These are phyloP conservation scores for Pantala flavescens DNA, from an alignment of 1,140 invertebrate species.

Conservation along the genomic window DNA sequence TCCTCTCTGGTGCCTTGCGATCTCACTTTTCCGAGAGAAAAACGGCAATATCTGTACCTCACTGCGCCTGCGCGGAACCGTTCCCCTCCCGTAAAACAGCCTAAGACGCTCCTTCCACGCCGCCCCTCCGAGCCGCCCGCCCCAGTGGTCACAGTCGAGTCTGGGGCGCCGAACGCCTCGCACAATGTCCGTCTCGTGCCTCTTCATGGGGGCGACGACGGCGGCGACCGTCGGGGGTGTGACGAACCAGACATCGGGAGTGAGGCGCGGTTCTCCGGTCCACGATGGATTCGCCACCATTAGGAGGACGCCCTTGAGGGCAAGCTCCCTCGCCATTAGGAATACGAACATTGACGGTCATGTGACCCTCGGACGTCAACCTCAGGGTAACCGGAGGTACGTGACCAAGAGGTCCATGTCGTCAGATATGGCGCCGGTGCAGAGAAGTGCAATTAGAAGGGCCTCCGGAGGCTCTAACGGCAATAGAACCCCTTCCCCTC, in stretches of 20 bases:
- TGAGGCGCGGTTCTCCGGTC: constrained; percentile 47
- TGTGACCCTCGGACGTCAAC: not conserved
- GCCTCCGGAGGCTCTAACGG: not conserved
- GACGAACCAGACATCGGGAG: constrained; percentile 24
- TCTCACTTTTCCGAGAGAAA: no score
- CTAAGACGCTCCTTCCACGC: not conserved
- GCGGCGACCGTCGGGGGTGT: not conserved
- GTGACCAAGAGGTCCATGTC: not conserved
- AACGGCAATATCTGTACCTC: not conserved
- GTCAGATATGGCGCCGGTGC: not conserved
- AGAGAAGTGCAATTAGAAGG: not conserved
- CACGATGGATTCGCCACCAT: constrained; percentile 75
- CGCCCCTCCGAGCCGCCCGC: constrained; percentile 1
- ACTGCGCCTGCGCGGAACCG: not conserved
- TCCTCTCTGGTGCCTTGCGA: not conserved
- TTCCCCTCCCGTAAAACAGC: not conserved
- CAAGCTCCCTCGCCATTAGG: constrained; percentile 34
- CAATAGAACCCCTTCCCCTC: not conserved
- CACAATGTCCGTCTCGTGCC: constrained; percentile 11
- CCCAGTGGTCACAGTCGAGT: not conserved
- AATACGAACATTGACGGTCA: constrained; percentile 33
- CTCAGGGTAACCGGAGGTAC: not conserved
- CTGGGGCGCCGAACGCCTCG: constrained; percentile 1
- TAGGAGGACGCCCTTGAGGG: constrained; percentile 38
- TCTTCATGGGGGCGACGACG: constrained; percentile 1